Conservation (phyloP, 2,113 vertebrate genomes). For the Hyla sarda region DNA sequence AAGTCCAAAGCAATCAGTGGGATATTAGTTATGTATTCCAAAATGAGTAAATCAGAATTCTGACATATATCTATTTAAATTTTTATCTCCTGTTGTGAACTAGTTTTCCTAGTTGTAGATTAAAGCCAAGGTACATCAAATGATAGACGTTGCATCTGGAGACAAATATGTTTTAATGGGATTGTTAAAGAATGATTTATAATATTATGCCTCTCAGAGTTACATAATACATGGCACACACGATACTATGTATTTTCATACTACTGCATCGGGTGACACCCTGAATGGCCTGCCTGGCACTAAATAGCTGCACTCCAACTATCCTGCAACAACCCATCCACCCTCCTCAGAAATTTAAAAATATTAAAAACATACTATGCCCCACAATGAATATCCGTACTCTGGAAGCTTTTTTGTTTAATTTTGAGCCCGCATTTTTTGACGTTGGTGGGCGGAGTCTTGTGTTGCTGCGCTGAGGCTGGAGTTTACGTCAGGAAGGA, state of each 20-base stretch:
- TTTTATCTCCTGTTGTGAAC: constrained; percentile 21
- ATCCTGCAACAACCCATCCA: too few species aligned
- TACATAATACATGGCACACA: background rate
- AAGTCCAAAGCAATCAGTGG: constrained; percentile 39
- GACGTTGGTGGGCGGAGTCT: too few species aligned
- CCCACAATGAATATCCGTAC: too few species aligned
- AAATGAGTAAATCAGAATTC: constrained; percentile 38
- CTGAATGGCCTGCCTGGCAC: too few species aligned
- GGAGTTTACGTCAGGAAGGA: too few species aligned
- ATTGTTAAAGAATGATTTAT: background rate
- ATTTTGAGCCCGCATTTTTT: too few species aligned
- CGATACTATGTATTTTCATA: background rate
- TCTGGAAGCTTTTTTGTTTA: too few species aligned
- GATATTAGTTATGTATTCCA: constrained; percentile 33
- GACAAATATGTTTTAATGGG: background rate
- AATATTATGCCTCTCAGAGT: background rate
- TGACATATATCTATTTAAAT: constrained; percentile 23
- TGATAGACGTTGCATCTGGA: constrained; percentile 25
- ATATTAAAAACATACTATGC: too few species aligned
- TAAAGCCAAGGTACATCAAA: constrained; percentile 38
- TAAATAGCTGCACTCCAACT: too few species aligned
- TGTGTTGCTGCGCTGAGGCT: too few species aligned
- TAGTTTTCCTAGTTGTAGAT: constrained; percentile 21
- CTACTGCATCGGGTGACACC: too few species aligned
- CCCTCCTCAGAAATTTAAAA: too few species aligned